Percentiles rank a stretch among this genome's conserved stretches.
These are phyloP conservation scores for Scytalopus superciliaris DNA, from an alignment of 2,113 vertebrate genomes.

Conservation along the genomic window DNA sequence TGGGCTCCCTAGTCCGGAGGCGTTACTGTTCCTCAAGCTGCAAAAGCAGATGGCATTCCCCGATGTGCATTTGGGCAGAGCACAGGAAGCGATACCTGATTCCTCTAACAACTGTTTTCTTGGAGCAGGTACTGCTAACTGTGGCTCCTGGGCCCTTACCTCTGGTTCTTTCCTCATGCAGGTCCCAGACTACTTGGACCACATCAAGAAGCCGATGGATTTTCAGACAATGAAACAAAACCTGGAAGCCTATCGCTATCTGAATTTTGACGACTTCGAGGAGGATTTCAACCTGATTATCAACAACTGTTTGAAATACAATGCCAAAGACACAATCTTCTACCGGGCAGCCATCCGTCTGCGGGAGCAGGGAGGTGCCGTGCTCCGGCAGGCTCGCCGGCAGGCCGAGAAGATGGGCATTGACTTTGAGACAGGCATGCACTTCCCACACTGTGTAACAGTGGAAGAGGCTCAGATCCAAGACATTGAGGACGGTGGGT, in stretches of 20 bases:
- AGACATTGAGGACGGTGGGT: conserved; percentile 77
- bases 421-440: conserved; percentile 96
- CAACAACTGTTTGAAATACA: conserved; percentile 98
- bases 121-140: conserved; percentile 52
- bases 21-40: conserved; percentile 1
- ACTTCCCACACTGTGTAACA: conserved; percentile 86
- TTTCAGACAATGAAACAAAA: conserved; percentile 98
- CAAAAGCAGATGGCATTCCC: conserved; percentile 11
- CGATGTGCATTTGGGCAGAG: conserved; percentile 33
- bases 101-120: conserved; percentile 57
- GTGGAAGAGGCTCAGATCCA: conserved; percentile 80
- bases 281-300: conserved; percentile 96
- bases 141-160: conserved; percentile 7
- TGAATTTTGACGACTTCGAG: conserved; percentile 95
- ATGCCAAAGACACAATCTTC: conserved; percentile 98
- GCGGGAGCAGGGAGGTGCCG: conserved; percentile 86
- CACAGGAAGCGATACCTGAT: background rate
- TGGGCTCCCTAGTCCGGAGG: background rate
- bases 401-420: conserved; percentile 96
- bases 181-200: conserved; percentile 98
- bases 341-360: conserved; percentile 93
- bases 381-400: conserved; percentile 89
- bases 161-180: conserved; percentile 59
- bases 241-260: conserved; percentile 92
- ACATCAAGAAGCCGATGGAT: conserved; percentile 98